phyloP scores from a whole-genome alignment of 2,888 invertebrate species.

The Bombylius major region DNA sequence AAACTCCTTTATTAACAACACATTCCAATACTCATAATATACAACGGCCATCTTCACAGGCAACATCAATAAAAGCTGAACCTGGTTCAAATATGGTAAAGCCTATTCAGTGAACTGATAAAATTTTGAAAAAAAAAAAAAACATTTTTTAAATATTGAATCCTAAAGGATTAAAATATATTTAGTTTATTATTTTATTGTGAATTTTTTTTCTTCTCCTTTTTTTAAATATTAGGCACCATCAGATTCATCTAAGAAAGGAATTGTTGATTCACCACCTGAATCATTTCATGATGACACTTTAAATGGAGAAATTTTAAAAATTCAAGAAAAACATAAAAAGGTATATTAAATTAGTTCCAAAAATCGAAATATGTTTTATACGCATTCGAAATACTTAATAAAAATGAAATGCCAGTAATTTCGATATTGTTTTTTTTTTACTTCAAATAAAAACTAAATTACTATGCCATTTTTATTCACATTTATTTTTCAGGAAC shows the following conservation, averaged over 20 bases:
- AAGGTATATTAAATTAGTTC: too few species aligned
- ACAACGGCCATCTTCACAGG: slow-evolving; percentile 25
- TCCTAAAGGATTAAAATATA: too few species aligned
- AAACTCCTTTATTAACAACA: not conserved
- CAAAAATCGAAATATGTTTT: too few species aligned
- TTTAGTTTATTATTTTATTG: too few species aligned
- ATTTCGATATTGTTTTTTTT: too few species aligned
- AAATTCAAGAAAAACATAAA: not conserved
- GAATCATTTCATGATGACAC: slow-evolving; percentile 26
- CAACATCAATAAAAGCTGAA: slow-evolving; percentile 31
- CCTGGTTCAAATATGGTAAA: slow-evolving; percentile 30
- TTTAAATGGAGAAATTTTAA: slow-evolving; percentile 15
- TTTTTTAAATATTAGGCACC: slow-evolving; percentile 32
- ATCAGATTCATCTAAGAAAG: slow-evolving; percentile 47
- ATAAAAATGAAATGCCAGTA: too few species aligned
- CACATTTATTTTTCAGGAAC: slow-evolving; percentile 15
- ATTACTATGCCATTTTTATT: too few species aligned
- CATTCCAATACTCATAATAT: not conserved
- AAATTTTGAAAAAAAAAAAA: not conserved
- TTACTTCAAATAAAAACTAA: too few species aligned
- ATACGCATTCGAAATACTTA: too few species aligned
- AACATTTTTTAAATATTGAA: not conserved
- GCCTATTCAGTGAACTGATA: not conserved
- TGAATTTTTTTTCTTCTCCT: too few species aligned
- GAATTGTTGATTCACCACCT: slow-evolving; percentile 36